These are phyloP conservation scores for Hemistola chrysoprasaria DNA, from an alignment of 2,888 invertebrate species.

Conservation along the genomic window DNA sequence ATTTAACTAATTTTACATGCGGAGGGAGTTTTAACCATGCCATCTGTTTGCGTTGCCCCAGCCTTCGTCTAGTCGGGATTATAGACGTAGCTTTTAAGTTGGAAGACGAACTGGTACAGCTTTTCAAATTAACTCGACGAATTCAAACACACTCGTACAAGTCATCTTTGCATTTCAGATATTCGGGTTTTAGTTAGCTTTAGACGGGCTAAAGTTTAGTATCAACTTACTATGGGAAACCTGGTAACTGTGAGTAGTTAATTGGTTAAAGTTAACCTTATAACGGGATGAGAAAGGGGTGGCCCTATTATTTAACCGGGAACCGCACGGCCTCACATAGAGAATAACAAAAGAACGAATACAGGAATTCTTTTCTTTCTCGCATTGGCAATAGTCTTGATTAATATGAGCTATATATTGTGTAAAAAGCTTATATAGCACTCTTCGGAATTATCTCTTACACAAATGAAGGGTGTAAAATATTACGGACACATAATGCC, in stretches of 20 bases:
- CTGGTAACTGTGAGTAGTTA: too few relatives aligned
- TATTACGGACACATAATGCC: background rate
- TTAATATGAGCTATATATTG: too few relatives aligned
- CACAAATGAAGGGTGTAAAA: too few relatives aligned
- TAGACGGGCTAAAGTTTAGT: slow-evolving; percentile 9
- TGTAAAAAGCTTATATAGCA: too few relatives aligned
- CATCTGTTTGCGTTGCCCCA: slow-evolving; percentile 62
- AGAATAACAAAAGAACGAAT: too few relatives aligned
- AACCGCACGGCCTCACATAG: too few relatives aligned
- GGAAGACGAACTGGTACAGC: slow-evolving; percentile 34
- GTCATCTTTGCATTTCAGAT: slow-evolving; percentile 30
- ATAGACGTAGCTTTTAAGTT: slow-evolving; percentile 16
- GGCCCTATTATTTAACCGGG: too few relatives aligned
- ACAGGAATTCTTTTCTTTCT: too few relatives aligned
- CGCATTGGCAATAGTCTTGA: too few relatives aligned
- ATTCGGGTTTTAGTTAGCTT: slow-evolving; percentile 18
- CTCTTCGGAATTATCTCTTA: too few relatives aligned
- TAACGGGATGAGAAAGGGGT: too few relatives aligned
- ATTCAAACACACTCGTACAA: slow-evolving; percentile 49
- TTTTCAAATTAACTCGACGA: slow-evolving; percentile 57
- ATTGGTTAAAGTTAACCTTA: too few relatives aligned
- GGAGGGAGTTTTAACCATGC: slow-evolving; percentile 68
- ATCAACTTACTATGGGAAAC: background rate
- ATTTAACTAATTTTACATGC: slow-evolving; percentile 75
- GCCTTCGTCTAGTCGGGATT: slow-evolving; percentile 35